Evolutionary conservation across 2,797 vertebrate species (phyloP), one percentile per base, ranked within the genome.

Genomic region (Petrocephalus schoutedeni): DNA sequence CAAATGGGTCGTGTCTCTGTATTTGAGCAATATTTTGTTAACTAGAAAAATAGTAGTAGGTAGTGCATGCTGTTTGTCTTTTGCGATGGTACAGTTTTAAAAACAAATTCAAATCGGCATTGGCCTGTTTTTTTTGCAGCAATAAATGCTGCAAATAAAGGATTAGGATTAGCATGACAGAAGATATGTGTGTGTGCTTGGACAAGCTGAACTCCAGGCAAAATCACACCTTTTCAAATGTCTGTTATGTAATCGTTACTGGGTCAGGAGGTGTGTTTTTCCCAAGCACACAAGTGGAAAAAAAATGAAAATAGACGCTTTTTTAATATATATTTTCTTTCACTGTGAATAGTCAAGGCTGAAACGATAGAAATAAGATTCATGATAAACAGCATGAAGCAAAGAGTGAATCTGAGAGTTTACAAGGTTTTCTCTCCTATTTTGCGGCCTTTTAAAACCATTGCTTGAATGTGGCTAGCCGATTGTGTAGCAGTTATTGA

Each of bases 121-220:
- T 85, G 88, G 86, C 90, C 83, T 88, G 88, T 89, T 87, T 87
- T 92, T 83, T 45, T 87, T 82, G 91, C 89, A 92, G 88, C 77
- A 87, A 89, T 86, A 91, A 90, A 91, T 90, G 89, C 92, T 89
- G 92, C 93, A 87, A 94, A 95, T 94, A 93, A 94, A 93, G 91
- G 90, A 94, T 94, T 91, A 90, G 89, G 89, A 94, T 93, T 88
- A 91, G 89, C 88, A 45, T 91, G 91, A 90, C 89, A 64, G 92
- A 88, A 89, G 49, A 90, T 90, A 89, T 28, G 32, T 93, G 90
- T 91, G 90, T 90, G 89, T 89, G 59, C 88, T 91, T 87, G 88
- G 90, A 93, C 89, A 91, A 90, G 90, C 88, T 92, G 89, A 92
- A 93, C 91, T 89, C 16, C 56, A 88, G 91, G 91, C 90, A 87